Base-by-base conservation (phyloP, 2,113 vertebrate species). In the Benitochromis conjunctus region DNA sequence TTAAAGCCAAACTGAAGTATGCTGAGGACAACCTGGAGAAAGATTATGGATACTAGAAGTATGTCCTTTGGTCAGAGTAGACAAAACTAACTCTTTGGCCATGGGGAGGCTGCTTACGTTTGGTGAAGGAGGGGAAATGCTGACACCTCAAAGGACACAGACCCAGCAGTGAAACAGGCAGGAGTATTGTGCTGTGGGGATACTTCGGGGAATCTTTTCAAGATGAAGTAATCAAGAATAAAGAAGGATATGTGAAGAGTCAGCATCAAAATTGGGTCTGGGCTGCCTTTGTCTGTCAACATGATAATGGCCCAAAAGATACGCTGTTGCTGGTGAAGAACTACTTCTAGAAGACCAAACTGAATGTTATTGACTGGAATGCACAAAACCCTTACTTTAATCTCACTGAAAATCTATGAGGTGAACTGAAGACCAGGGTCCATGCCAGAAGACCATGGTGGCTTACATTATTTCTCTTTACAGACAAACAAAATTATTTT, bases 41-140 rank as follows among this genome's bases (percentile, higher is more conserved):
- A 34, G 29, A 16, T 4, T 34, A 34, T 60, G 57, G 29, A 60
- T 29, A 60, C 57, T 31, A 2, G 16, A 58, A 58, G 57, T 6
- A 2, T 6, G 8, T 60, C 3, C 29, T 60, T 60, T 60, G 16
- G 16, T 1, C 26, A 58, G 57, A 14, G 5, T 2, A 36, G 34
- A 36, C 1, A 2, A 60, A 0, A 58, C 57, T 9, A 58, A 18
- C 26, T 60, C 13, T 46, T 58, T 60, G 57, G 26, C 3, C 26
- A 29, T 0, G 7, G 0, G 26, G 26, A 58, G 4, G 56, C 7
- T 58, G 56, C 36, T 38, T 38, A 38, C 9, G 36, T 38, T 38
- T 38, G 8, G 9, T 9, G 9, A 58, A 29, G 29, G 56, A 16
- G 9, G 55, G 55, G 24, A 57, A 24, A 57, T 14, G 55, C 21